phyloP scores from a whole-genome alignment of 92 coral and sea anemone species.

The Anthopleura xanthogrammica region DNA sequence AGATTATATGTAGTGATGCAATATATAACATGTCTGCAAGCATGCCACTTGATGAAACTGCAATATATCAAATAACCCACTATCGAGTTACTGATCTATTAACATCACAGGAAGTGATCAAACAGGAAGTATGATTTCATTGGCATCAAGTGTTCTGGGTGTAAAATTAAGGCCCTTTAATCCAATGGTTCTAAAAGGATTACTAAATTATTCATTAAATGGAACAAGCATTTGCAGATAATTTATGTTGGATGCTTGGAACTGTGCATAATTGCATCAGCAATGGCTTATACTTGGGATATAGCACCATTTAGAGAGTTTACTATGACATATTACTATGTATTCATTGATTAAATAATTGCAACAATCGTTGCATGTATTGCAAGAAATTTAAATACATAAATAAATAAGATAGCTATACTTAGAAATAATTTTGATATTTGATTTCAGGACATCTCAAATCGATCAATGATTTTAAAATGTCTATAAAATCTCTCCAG shows the following conservation, averaged over 20 bases:
- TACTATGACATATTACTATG: too few species aligned
- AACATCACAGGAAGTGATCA: background rate
- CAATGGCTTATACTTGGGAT: background rate
- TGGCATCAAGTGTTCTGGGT: background rate
- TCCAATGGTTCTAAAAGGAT: background rate
- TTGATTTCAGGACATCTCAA: too few species aligned
- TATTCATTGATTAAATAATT: too few species aligned
- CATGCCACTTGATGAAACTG: background rate
- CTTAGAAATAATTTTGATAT: too few species aligned
- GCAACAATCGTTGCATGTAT: too few species aligned
- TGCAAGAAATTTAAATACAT: too few species aligned
- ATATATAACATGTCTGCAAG: background rate
- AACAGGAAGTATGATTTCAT: background rate
- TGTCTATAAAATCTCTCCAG: too few species aligned
- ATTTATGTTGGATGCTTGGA: background rate
- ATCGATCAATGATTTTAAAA: too few species aligned
- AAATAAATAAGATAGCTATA: too few species aligned
- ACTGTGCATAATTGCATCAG: background rate
- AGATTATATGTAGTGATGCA: background rate
- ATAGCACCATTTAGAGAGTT: too few species aligned
- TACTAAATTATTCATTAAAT: background rate
- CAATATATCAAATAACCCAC: background rate
- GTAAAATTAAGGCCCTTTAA: background rate
- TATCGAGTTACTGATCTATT: too few species aligned
- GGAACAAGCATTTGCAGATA: slow-evolving; percentile 4